Base-by-base conservation (phyloP, 2,113 vertebrate genomes). In the Saimiri boliviensis region DNA sequence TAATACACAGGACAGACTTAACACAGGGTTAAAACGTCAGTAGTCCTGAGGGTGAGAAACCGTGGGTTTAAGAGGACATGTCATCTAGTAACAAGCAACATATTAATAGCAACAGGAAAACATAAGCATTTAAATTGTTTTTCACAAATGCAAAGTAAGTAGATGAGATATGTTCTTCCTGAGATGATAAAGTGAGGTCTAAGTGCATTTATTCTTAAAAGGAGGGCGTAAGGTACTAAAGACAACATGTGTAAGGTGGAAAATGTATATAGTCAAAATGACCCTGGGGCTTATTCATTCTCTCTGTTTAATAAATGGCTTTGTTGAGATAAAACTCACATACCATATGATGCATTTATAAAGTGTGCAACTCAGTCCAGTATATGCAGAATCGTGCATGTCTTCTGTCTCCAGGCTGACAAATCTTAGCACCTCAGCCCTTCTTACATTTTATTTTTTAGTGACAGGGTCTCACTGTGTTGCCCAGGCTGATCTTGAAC, bases 1-100 rank as follows among this genome's bases (percentile, higher is more conserved):
- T 17, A 0, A 0, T 2, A 6, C 68, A 79, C 17, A 21, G 86
- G 35, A 37, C 42, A 19, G 45, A 52, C 4, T 30, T 3, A 12
- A 8, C 40, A 52, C 3, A 37, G 27, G 52, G 35, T 32, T 32
- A 7, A 16, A 8, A 30, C 16, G 12, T 49, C 58, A 13, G 37
- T 42, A 1, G 86, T 47, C 35, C 23, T 3, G 8, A 56, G 37
- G 25, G 42, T 52, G 11, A 23, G 37, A 47, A 86, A 6, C 58
- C 58, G 13, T n/a, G 40, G 35, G 40, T 32, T n/a, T 35, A 47
- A 32, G 66, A 89, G 79, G 54, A 20, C 27, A 1, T 3, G 20
- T 13, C 19, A 12, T 73, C 74, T 40, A 8, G 58, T 27, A 52
- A 32, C 1, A 60, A 47, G 16, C 23, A 58, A 14, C 92, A 45